These are phyloP conservation scores for Gasterosteus aculeatus DNA, from an alignment of 2,113 vertebrate species.

Conservation along the genomic window DNA sequence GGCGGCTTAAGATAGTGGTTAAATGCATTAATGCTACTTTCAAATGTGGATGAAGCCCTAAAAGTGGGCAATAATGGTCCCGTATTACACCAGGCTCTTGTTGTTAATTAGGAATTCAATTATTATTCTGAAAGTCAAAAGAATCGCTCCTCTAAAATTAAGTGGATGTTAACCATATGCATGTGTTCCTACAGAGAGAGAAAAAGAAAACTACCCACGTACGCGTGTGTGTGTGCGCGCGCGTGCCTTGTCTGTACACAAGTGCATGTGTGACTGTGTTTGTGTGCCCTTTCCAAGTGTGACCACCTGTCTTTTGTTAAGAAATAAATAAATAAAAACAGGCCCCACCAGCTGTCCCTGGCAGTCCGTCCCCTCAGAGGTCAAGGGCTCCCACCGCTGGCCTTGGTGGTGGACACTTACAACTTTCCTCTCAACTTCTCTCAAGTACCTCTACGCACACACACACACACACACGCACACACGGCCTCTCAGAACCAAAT, in stretches of 20 bases:
- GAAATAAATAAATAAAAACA: conserved; percentile 86
- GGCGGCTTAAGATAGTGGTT: neutral
- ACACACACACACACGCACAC: conserved; percentile 59
- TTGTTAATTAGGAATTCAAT: neutral
- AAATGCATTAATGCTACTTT: neutral
- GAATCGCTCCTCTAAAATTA: conserved; percentile 53
- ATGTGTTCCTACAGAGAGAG: conserved; percentile 54
- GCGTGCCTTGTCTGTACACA: conserved; percentile 58
- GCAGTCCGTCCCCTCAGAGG: conserved; percentile 83
- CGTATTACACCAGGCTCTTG: neutral
- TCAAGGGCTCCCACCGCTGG: conserved; percentile 88
- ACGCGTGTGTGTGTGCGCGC: conserved; percentile 40
- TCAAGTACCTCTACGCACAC: conserved; percentile 70
- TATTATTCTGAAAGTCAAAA: conserved; percentile 69
- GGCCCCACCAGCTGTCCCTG: conserved; percentile 86
- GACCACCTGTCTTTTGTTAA: conserved; percentile 88
- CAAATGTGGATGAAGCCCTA: neutral
- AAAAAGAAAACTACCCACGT: conserved; percentile 35
- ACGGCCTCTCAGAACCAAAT: conserved; percentile 49
- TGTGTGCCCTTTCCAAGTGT: conserved; percentile 86
- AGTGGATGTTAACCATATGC: conserved; percentile 72
- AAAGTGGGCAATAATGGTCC: neutral
- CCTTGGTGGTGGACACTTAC: conserved; percentile 81
- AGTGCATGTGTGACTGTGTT: conserved; percentile 72
- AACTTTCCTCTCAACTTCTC: conserved; percentile 83